Evolutionary conservation across 2,888 invertebrate species (phyloP).

Genomic region (Eupithecia subfuscata): DNA sequence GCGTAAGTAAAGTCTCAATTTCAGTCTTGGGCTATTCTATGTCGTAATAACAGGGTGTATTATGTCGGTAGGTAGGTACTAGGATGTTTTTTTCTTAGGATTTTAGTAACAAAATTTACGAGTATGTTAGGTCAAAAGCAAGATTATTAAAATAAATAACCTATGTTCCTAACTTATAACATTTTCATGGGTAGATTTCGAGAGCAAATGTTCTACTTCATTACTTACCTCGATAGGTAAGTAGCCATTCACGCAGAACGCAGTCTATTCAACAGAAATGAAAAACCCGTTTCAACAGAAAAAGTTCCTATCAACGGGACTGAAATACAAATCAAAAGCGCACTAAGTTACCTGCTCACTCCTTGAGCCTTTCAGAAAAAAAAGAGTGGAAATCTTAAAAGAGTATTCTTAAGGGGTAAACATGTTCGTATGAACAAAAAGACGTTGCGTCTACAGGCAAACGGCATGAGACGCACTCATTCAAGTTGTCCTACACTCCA

Average conservation of each 20-base stretch:
- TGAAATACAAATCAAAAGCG: slow-evolving; percentile 63
- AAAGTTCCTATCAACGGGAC: slow-evolving; percentile 33
- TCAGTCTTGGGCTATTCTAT: too few relatives aligned
- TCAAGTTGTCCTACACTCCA: slow-evolving; percentile 67
- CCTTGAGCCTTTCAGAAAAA: slow-evolving; percentile 61
- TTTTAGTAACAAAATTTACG: too few relatives aligned
- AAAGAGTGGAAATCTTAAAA: slow-evolving; percentile 59
- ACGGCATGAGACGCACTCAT: slow-evolving; percentile 78
- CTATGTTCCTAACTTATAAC: not conserved
- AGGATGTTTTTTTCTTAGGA: too few relatives aligned
- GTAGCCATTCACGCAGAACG: not conserved
- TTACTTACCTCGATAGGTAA: not conserved
- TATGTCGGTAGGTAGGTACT: too few relatives aligned
- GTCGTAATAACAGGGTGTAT: not conserved
- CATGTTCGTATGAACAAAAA: slow-evolving; percentile 73
- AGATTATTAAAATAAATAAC: not conserved
- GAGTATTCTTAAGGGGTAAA: slow-evolving; percentile 61
- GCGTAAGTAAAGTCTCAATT: too few relatives aligned
- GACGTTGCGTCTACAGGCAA: slow-evolving; percentile 69
- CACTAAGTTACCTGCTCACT: slow-evolving; percentile 67
- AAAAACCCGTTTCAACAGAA: slow-evolving; percentile 48
- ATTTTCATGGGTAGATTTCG: not conserved
- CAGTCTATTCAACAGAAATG: slow-evolving; percentile 25
- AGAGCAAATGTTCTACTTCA: not conserved
- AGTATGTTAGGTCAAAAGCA: not conserved